Base-by-base conservation (phyloP, 2,888 invertebrate species). In the Coelinius sp. region DNA sequence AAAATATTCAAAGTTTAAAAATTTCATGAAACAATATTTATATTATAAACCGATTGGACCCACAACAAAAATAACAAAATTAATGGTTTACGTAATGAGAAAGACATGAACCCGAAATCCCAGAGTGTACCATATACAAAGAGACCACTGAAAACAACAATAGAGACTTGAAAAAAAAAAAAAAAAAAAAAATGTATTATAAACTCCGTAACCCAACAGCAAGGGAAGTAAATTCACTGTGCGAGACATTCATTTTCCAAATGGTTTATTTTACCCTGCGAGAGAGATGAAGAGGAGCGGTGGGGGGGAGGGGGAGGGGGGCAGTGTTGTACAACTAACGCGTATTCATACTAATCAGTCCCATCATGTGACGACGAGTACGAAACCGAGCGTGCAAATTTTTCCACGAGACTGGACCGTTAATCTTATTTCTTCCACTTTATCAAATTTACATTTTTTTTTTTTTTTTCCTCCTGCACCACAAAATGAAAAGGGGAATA, bases 331-430 rank as follows among this genome's bases (percentile, higher is more conserved):
- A 70, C 41, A 59, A 22, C 59, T 8, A 53, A 63, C 44, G 62
- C 70, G 49, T n/a, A n/a, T 24, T 76, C 73, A 67, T 74, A 68
- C 73, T 76, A 76, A 73, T 76, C 74, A 74, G 73, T n/a, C n/a
- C 71, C 67, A 69, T 66, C 49, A 70, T 63, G 63, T 59, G 68
- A 24, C 66, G 59, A 59, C 31, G 59, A 69, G 49, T 20, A 59
- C 65, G 46, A 64, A 73, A 73, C 66, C 59, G 69, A 63, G 44
- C 62, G 41, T 63, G 70, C 59, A 63, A 73, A 76, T 74, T 75
- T n/a, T 75, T 76, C 71, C 74, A 68, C 56, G 65, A 75, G 53
- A 70, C 72, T 67, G 59, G n/a, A 62, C 59, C 71, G 59, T 71
- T 74, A 75, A 75, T 76, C 75, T 73, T 70, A 62, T 71, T 66